Evolutionary conservation across 2,888 invertebrate species (phyloP).

Genomic region (Dryocosmus kuriphilus): DNA sequence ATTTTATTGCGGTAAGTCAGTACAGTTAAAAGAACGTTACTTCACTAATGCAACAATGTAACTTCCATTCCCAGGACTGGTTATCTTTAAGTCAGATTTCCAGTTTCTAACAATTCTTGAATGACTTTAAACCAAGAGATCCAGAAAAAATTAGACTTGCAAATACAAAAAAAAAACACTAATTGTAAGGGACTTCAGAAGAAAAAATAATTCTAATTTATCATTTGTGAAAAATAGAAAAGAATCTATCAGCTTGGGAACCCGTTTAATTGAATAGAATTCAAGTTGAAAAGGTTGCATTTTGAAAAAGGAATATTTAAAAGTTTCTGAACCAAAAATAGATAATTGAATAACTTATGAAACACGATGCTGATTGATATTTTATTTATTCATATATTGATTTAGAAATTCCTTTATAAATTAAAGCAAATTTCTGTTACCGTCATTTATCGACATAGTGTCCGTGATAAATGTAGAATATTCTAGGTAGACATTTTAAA

Average conservation of each 20-base stretch:
- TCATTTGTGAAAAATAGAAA: background rate
- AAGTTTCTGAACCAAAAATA: too few relatives aligned
- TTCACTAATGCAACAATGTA: conserved; percentile 11
- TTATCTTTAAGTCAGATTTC: conserved; percentile 16
- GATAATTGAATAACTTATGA: too few relatives aligned
- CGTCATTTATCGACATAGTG: too few relatives aligned
- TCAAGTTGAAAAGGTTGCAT: too few relatives aligned
- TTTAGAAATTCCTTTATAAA: too few relatives aligned
- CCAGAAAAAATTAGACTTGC: background rate
- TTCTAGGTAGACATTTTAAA: too few relatives aligned
- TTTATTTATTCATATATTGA: too few relatives aligned
- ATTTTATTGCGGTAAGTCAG: conserved; percentile 25
- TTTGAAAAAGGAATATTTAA: too few relatives aligned
- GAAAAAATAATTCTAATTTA: background rate
- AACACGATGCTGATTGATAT: too few relatives aligned
- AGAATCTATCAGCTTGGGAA: background rate
- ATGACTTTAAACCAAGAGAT: background rate
- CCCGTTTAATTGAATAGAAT: too few relatives aligned
- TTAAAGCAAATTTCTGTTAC: too few relatives aligned
- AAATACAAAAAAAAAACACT: background rate
- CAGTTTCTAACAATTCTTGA: background rate
- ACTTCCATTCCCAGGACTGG: conserved; percentile 11
- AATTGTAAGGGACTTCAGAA: background rate
- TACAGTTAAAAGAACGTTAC: conserved; percentile 34
- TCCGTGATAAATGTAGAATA: too few relatives aligned